Conservation (phyloP, 2,113 vertebrate species). For the Plotosus lineatus region DNA sequence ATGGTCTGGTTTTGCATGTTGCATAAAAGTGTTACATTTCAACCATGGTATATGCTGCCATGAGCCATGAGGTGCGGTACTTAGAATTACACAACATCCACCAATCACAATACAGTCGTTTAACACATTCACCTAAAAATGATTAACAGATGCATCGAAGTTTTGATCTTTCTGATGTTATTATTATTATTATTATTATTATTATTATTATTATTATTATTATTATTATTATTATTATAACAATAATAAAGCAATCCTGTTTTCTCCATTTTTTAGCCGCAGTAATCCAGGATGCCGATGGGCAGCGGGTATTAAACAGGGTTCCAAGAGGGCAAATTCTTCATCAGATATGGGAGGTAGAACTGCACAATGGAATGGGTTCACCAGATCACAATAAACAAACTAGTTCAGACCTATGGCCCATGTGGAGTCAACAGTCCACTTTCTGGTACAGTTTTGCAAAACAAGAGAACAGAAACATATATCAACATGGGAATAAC, state of each 20-base stretch:
- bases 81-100: not conserved
- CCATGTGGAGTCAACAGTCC: not conserved
- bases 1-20: not conserved
- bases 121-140: not conserved
- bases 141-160: not conserved
- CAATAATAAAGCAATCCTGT: too few relatives aligned
- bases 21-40: not conserved
- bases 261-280: too few relatives aligned
- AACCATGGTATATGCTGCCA: not conserved
- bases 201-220: too few relatives aligned
- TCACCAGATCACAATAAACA: too few relatives aligned
- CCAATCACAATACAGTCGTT: not conserved
- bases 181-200: too few relatives aligned
- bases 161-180: not conserved
- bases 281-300: too few relatives aligned
- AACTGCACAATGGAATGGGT: not conserved
- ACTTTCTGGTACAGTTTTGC: not conserved
- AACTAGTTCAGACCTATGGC: not conserved
- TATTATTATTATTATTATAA: too few relatives aligned
- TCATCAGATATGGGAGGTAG: not conserved
- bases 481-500: not conserved
- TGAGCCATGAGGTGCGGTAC: not conserved
- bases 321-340: not conserved
- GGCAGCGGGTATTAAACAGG: not conserved
- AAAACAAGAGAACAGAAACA: not conserved